Conservation (phyloP, 2,888 invertebrate species). For the Synergus itoensis region DNA sequence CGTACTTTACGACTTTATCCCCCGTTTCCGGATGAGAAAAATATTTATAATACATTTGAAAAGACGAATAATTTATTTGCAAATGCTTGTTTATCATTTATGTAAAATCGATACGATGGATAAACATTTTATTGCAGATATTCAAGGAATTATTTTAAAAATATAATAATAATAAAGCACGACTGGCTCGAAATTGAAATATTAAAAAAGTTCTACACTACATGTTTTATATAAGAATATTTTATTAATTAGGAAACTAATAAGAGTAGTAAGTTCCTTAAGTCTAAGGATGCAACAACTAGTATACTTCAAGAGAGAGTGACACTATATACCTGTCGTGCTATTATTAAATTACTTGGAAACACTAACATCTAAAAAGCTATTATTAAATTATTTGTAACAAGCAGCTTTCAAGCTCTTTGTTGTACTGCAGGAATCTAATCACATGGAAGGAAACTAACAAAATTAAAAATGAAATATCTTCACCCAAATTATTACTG, state of each 20-base stretch:
- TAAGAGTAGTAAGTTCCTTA: background rate
- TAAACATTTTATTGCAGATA: background rate
- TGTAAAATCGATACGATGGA: background rate
- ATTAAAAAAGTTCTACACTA: no score
- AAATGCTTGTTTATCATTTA: background rate
- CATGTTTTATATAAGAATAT: background rate
- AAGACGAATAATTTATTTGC: constrained; percentile 4
- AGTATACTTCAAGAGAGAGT: background rate
- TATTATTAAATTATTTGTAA: background rate
- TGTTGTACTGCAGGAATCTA: background rate
- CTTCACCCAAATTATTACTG: background rate
- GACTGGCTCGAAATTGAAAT: no score
- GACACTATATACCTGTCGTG: background rate
- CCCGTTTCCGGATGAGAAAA: background rate
- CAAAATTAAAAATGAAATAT: background rate
- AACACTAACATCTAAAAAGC: background rate
- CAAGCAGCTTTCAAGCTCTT: background rate
- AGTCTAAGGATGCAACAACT: background rate
- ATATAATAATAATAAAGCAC: no score
- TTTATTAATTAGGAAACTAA: background rate
- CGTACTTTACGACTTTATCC: constrained; percentile 37
- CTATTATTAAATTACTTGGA: background rate
- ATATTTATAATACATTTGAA: constrained; percentile 30
- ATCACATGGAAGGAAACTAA: background rate
- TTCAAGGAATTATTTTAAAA: no score